Evolutionary conservation across 2,113 vertebrate species (phyloP), one percentile per base, ranked within the genome.

Genomic region (Gulo gulo): DNA sequence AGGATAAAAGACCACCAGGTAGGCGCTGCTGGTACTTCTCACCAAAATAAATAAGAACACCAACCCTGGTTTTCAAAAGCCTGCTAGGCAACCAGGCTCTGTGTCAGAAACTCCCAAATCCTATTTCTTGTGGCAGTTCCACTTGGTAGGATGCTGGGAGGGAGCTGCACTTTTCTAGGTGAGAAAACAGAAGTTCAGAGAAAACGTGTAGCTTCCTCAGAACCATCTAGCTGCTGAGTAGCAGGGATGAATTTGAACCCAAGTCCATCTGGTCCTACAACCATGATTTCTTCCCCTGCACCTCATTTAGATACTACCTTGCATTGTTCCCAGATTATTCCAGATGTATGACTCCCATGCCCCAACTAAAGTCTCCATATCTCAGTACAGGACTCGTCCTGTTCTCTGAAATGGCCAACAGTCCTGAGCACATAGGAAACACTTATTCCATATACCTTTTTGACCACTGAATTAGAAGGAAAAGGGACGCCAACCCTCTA

Each of bases 131-230:
- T 0, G n/a, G 55, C 12, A 36, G 6, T 23, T 34, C 24, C 81
- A 65, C 59, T 3, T 0, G 10, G 80, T 31, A 23, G 36, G 18
- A 73, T 29, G 4, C 1, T 11, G 34, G 50, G 1, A 42, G 34
- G 50, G 1, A 42, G 18, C 18, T 4, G 1, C 36, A 12, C 34
- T 74, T 78, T 78, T 61, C 59, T 36, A 76, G 63, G 82, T 7
- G 29, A 92, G 69, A 31, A 85, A 67, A 88, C 21, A 83, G 74
- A 65, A 52, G 45, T n/a, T 78, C 18, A 0, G n/a, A 18, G 36
- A 57, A 85, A 78, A 47, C 0, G 0, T 0, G 24, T 5, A 18
- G 42, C 36, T 15, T 4, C 1, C n/a, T 83, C n/a, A 20, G 65
- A 81, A 21, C 24, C 42, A 39, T 7, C n/a, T 1, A 29, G 76